Evolutionary conservation across 2,888 invertebrate genomes (phyloP).

Genomic region (Byasa hedistus): DNA sequence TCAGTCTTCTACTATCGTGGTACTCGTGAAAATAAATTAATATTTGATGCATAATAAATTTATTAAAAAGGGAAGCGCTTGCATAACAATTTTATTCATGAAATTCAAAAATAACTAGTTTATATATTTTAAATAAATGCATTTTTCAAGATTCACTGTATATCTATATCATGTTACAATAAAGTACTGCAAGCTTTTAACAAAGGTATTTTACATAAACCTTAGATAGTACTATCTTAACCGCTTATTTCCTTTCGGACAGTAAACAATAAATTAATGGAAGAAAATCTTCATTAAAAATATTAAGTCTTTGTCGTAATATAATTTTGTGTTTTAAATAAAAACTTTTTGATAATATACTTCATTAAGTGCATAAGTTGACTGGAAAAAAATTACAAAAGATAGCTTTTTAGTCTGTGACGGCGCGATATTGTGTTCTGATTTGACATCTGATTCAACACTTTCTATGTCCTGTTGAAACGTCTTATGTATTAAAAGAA

Average conservation of each 20-base stretch:
- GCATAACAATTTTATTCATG: slow-evolving; percentile 7
- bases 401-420: no score
- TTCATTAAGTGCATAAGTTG: no score
- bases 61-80: slow-evolving; percentile 14
- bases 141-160: slow-evolving; percentile 8
- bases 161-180: slow-evolving; percentile 4
- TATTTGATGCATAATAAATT: slow-evolving; percentile 13
- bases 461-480: no score
- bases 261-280: slow-evolving; percentile 12
- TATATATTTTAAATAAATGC: slow-evolving; percentile 25
- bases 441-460: no score
- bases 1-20: slow-evolving; percentile 63
- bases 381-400: no score
- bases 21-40: neutral
- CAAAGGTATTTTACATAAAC: neutral
- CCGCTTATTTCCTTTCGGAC: neutral
- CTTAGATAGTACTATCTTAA: slow-evolving; percentile 11
- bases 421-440: no score
- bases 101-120: slow-evolving; percentile 4
- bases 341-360: no score
- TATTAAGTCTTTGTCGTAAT: neutral
- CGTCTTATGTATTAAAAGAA: no score
- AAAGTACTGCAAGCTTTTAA: slow-evolving; percentile 1
- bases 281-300: slow-evolving; percentile 4
- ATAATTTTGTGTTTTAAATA: no score